Base-by-base conservation (phyloP, 2,113 vertebrate genomes). In the Cheirogaleus medius region DNA sequence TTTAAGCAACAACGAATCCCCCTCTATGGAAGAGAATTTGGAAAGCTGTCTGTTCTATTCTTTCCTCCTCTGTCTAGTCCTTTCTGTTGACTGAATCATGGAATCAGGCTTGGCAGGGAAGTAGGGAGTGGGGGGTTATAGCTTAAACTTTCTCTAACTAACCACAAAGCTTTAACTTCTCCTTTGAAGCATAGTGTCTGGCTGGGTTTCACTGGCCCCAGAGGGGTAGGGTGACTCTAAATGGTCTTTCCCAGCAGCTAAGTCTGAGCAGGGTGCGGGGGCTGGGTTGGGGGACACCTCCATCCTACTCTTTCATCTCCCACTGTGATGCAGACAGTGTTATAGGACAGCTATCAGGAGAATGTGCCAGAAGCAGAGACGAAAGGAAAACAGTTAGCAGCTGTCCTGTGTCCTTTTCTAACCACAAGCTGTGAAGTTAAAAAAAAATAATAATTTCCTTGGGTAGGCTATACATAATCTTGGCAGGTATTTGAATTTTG, bases 341-440 rank as follows among this genome's bases (percentile, higher is more conserved):
- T 82, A 52, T 21, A 93, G 69, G 49, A 80, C 74, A 91, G 64
- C 90, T 95, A 90, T 95, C 89, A 95, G 97, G 71, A 92, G 78
- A 96, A 95, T 20, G 83, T 8, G 96, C 95, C 92, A 89, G 90
- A 94, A 89, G 92, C 15, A 5, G 87, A 95, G 91, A 96, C 47
- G 88, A 95, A 89, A 93, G 90, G 87, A 96, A 97, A 97, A 95
- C 92, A 95, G 82, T 94, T 88, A 93, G 83, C 98, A 96, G 97
- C 96, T 97, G 97, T 97, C 96, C 95, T 39, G 27, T 95, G 96
- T 96, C 97, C 96, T 97, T 98, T 97, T 91, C 90, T 94, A 87
- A 97, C 95, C 84, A 93, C 95, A 98, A 97, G 93, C 98, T 97
- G 98, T 96, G 95, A 96, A 95, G 74, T 80, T 87, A 80, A 76